Evolutionary conservation across 2,888 invertebrate species (phyloP).

Genomic region (Tipula unca): DNA sequence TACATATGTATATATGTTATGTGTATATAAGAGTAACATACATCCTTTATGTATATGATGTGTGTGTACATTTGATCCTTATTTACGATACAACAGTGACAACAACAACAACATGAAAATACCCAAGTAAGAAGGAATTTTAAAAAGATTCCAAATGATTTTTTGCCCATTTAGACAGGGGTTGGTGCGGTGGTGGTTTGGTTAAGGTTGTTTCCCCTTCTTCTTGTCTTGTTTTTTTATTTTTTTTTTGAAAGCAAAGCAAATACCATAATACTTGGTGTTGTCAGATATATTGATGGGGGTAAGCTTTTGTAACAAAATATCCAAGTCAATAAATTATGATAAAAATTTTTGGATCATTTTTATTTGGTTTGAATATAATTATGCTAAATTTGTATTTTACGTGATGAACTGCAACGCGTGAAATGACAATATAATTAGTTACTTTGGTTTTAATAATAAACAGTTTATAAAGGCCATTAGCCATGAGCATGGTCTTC

Average conservation of each 20-base stretch:
- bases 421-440: too few relatives aligned
- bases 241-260: background rate
- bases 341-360: background rate
- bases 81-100: background rate
- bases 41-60: background rate
- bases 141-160: background rate
- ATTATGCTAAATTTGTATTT: background rate
- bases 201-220: background rate
- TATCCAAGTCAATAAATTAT: background rate
- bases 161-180: background rate
- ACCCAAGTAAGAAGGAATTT: background rate
- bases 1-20: too few relatives aligned
- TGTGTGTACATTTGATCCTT: slow-evolving; percentile 3
- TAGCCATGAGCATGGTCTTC: background rate
- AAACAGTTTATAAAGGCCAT: background rate
- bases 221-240: background rate
- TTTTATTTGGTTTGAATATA: background rate
- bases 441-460: background rate
- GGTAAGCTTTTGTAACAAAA: background rate
- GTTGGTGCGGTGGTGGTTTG: background rate
- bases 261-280: background rate
- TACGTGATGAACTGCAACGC: background rate
- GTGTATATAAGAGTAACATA: background rate
- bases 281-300: background rate
- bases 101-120: background rate